Conservation (phyloP, 1,140 invertebrate genomes). For the Phymorhynchus buccinoides region DNA sequence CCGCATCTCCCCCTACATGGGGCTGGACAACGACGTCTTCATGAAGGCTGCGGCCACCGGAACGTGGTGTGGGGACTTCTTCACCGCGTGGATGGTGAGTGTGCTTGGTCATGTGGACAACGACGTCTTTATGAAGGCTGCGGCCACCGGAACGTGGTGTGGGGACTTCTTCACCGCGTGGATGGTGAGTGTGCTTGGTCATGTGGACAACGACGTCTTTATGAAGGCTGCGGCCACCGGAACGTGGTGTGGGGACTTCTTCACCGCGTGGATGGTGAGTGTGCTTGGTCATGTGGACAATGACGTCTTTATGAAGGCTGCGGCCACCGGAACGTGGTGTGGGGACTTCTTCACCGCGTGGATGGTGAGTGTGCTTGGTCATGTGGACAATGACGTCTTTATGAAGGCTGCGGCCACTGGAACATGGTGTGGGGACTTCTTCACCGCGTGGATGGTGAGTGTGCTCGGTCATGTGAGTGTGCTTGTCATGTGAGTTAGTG, state of each 20-base stretch:
- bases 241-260: slow-evolving; percentile 78
- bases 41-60: slow-evolving; percentile 78
- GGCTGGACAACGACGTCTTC: slow-evolving; percentile 71
- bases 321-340: slow-evolving; percentile 77
- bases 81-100: slow-evolving; percentile 76
- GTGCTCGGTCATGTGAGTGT: background rate
- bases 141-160: slow-evolving; percentile 78
- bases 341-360: slow-evolving; percentile 78
- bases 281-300: slow-evolving; percentile 51
- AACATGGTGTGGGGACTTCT: slow-evolving; percentile 78
- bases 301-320: slow-evolving; percentile 76
- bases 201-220: slow-evolving; percentile 69
- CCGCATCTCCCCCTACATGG: slow-evolving; percentile 70
- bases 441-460: slow-evolving; percentile 76
- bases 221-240: slow-evolving; percentile 78
- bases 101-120: slow-evolving; percentile 51
- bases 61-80: slow-evolving; percentile 78
- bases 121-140: slow-evolving; percentile 76
- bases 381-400: slow-evolving; percentile 69
- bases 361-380: slow-evolving; percentile 69
- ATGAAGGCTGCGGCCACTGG: slow-evolving; percentile 78
- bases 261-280: slow-evolving; percentile 76
- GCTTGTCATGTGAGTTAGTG: too few relatives aligned
- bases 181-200: slow-evolving; percentile 69
- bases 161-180: slow-evolving; percentile 78